Percentiles rank a stretch among this genome's conserved stretches.
Evolutionary conservation across 2,113 vertebrate species (phyloP).

Genomic region (Choloepus hoffmanni): DNA sequence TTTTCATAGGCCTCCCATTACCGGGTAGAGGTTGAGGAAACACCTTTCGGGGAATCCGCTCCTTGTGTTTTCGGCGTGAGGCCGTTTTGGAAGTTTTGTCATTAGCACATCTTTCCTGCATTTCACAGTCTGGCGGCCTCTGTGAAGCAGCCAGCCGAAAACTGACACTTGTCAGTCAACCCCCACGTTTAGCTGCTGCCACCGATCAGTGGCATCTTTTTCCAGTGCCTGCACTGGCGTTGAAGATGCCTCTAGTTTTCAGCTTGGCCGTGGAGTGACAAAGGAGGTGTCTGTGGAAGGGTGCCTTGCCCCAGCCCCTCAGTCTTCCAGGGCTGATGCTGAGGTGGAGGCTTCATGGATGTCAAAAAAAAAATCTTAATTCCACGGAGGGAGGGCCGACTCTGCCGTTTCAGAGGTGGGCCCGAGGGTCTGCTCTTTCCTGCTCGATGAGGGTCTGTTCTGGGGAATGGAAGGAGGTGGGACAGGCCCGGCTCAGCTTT

Average conservation of each 20-base stretch:
- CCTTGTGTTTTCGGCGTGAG: slow-evolving; percentile 68
- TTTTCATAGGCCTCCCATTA: slow-evolving; percentile 76
- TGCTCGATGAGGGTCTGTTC: background rate
- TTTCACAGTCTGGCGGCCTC: slow-evolving; percentile 79
- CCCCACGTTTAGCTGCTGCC: background rate
- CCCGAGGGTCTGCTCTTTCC: background rate
- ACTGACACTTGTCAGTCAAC: slow-evolving; percentile 49
- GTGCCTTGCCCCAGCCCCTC: background rate
- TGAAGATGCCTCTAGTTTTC: background rate
- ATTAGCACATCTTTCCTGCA: slow-evolving; percentile 79
- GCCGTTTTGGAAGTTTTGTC: slow-evolving; percentile 78
- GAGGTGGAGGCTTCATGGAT: background rate
- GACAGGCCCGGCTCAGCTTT: background rate
- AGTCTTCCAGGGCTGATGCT: background rate
- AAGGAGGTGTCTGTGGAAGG: background rate
- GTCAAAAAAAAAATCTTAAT: background rate
- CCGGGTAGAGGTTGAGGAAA: slow-evolving; percentile 71
- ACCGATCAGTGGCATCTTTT: background rate
- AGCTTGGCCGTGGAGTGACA: fast-evolving
- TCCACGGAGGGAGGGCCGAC: background rate
- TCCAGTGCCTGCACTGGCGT: background rate
- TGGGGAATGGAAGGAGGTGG: background rate
- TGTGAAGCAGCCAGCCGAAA: slow-evolving; percentile 71
- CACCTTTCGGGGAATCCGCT: slow-evolving; percentile 72
- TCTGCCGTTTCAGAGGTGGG: background rate